A percentile compares a stretch with the other conserved stretches of the same genome.
These are phyloP conservation scores for Vulpes lagopus DNA, from an alignment of 2,113 vertebrate genomes.

Conservation along the genomic window DNA sequence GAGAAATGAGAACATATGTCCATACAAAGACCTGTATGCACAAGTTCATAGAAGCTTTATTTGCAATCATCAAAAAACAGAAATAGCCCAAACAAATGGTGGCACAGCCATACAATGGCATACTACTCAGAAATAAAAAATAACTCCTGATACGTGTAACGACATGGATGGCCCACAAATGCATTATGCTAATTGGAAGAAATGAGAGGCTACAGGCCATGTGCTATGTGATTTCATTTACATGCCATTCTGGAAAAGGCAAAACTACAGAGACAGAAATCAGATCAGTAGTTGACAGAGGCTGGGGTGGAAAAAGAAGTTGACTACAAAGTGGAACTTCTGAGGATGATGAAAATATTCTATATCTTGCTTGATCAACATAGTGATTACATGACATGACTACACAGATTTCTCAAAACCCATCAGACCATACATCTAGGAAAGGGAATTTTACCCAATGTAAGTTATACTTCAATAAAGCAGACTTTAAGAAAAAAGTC, in stretches of 20 bases:
- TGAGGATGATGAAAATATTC: not conserved
- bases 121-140: not conserved
- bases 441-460: not conserved
- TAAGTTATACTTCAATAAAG: not conserved
- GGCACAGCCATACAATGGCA: not conserved
- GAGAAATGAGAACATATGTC: not conserved
- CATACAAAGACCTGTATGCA: not conserved
- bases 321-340: not conserved
- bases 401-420: not conserved
- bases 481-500: not conserved
- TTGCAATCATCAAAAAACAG: not conserved
- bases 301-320: not conserved
- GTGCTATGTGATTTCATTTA: not conserved
- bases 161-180: not conserved
- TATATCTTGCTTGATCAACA: not conserved
- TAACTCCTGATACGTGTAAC: not conserved
- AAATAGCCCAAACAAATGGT: not conserved
- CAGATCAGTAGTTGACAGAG: not conserved
- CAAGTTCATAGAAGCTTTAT: conserved; percentile 3
- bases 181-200: not conserved
- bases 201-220: not conserved
- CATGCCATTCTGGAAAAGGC: not conserved
- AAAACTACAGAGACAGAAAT: not conserved
- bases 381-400: not conserved
- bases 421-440: not conserved